Conservation (phyloP, 2,113 vertebrate species). For the Tympanuchus pallidicinctus region DNA sequence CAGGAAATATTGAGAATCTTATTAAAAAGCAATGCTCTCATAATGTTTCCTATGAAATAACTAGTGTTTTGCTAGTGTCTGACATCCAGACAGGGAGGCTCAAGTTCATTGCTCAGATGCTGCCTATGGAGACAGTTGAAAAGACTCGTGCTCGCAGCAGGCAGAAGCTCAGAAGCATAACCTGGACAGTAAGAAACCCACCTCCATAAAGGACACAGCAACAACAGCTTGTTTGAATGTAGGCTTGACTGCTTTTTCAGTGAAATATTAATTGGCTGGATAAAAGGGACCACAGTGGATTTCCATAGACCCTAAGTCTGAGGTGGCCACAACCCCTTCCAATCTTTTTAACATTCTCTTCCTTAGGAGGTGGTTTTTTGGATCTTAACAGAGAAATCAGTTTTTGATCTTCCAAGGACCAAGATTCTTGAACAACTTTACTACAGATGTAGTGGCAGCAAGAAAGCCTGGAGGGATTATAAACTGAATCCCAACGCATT, state of each 20-base stretch:
- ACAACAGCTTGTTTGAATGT: not conserved
- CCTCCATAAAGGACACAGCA: not conserved
- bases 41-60: not conserved
- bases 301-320: not conserved
- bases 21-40: not conserved
- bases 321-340: not conserved
- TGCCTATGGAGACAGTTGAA: not conserved
- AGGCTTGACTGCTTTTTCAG: not conserved
- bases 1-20: not conserved
- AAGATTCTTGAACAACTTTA: not conserved
- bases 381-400: not conserved
- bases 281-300: not conserved
- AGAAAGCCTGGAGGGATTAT: not conserved
- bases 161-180: fast-evolving
- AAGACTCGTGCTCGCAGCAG: not conserved
- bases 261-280: not conserved
- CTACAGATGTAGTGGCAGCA: not conserved
- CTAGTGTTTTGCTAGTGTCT: not conserved
- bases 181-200: not conserved
- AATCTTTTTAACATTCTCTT: not conserved
- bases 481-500: not conserved
- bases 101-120: not conserved
- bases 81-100: not conserved
- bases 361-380: not conserved
- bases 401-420: not conserved